A percentile compares a stretch with the other conserved stretches of the same genome.
Evolutionary conservation across 2,888 invertebrate species (phyloP).

Genomic region (Cephus sareptanus): DNA sequence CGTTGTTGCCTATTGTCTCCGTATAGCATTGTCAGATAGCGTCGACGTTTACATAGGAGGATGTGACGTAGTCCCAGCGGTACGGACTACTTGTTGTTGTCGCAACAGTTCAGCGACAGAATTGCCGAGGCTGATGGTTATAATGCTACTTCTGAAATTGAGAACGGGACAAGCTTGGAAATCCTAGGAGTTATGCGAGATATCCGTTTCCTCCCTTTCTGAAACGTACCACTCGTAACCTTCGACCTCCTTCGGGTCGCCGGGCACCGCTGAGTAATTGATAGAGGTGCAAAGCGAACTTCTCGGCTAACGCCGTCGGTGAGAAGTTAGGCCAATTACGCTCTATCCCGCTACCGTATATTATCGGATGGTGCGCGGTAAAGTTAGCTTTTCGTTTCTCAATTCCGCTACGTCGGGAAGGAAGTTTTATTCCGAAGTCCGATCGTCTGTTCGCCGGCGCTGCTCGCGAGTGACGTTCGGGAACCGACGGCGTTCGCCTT

Average conservation of each 20-base stretch:
- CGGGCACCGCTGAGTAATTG: constrained; percentile 27
- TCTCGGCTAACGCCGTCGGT: constrained; percentile 35
- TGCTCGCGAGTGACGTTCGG: neutral
- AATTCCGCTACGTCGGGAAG: constrained; percentile 32
- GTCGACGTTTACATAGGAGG: neutral
- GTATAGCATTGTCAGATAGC: neutral
- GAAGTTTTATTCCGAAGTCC: constrained; percentile 32
- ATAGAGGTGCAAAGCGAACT: constrained; percentile 32
- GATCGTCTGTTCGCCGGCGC: neutral
- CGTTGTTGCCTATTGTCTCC: neutral
- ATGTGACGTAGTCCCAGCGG: neutral
- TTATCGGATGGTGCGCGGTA: constrained; percentile 37
- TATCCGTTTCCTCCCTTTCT: neutral
- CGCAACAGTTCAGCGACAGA: neutral
- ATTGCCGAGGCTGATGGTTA: neutral
- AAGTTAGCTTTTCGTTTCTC: constrained; percentile 52
- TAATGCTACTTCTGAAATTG: neutral
- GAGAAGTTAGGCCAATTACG: constrained; percentile 46
- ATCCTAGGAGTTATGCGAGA: constrained; percentile 40
- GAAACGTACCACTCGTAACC: neutral
- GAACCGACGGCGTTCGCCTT: neutral
- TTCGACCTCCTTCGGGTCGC: constrained; percentile 1
- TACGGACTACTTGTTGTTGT: neutral
- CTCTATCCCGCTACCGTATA: constrained; percentile 36
- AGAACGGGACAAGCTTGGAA: constrained; percentile 17